Percentiles rank a stretch among this genome's conserved stretches.
These are phyloP conservation scores for Tetraneura akinire DNA, from an alignment of 1,140 invertebrate species.

Conservation along the genomic window DNA sequence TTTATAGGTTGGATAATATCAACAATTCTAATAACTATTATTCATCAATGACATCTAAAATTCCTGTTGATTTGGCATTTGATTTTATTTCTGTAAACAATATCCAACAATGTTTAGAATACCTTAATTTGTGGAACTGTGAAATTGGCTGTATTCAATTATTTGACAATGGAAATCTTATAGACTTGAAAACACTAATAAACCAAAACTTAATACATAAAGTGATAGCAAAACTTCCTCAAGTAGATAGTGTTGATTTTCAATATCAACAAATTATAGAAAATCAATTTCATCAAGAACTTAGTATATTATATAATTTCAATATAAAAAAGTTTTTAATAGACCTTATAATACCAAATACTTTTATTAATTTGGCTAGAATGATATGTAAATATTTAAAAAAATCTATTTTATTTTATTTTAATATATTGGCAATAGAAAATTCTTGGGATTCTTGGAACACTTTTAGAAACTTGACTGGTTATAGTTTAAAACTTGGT, in stretches of 20 bases:
- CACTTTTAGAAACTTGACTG: constrained; percentile 73
- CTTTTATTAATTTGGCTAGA: constrained; percentile 23
- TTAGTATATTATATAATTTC: not conserved
- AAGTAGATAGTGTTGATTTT: constrained; percentile 15
- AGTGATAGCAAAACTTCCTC: constrained; percentile 29
- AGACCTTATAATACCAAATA: constrained; percentile 9
- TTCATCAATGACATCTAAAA: constrained; percentile 17
- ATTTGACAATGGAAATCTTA: not conserved
- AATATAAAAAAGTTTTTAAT: constrained; percentile 22
- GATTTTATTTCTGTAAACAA: not conserved
- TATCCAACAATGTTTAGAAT: constrained; percentile 6
- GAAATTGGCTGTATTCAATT: constrained; percentile 11
- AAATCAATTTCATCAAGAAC: constrained; percentile 16
- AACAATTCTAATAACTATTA: not conserved
- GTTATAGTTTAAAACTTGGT: constrained; percentile 75
- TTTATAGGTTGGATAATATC: not conserved
- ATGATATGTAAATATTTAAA: constrained; percentile 29
- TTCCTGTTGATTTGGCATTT: constrained; percentile 34
- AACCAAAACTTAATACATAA: not conserved
- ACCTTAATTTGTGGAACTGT: constrained; percentile 19
- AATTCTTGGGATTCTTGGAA: constrained; percentile 68
- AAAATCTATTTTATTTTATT: constrained; percentile 23
- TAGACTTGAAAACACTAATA: not conserved
- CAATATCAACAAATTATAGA: constrained; percentile 1
- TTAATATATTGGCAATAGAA: not conserved